Evolutionary conservation across 2,888 invertebrate species (phyloP).

Genomic region (Oscheius sp.): DNA sequence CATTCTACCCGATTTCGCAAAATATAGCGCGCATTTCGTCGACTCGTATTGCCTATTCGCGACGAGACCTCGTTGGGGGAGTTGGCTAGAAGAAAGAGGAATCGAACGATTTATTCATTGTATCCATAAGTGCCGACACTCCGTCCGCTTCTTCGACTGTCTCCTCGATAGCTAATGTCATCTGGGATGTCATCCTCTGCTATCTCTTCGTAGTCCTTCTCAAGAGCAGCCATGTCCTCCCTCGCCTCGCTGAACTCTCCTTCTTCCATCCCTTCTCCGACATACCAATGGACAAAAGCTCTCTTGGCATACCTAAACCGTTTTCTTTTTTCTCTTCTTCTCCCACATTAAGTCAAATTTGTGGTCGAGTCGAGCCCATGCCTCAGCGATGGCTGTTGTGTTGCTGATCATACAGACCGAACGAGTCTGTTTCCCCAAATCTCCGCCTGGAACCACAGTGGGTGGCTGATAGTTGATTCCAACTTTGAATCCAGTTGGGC

Average conservation of each 20-base stretch:
- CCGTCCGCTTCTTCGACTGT: constrained; percentile 8
- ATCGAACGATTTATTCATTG: background rate
- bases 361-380: constrained; percentile 82
- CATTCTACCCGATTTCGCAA: no score
- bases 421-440: constrained; percentile 75
- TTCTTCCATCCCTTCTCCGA: constrained; percentile 72
- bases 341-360: constrained; percentile 83
- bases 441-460: constrained; percentile 87
- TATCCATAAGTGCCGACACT: constrained; percentile 18
- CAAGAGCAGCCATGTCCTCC: constrained; percentile 72
- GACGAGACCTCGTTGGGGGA: no score
- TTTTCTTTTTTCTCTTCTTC: no score
- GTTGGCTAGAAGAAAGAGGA: background rate
- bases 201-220: constrained; percentile 70
- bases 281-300: constrained; percentile 71
- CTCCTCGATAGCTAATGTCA: constrained; percentile 11
- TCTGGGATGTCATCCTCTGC: constrained; percentile 14
- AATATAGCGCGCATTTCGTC: no score
- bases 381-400: constrained; percentile 88
- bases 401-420: constrained; percentile 74
- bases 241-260: constrained; percentile 73
- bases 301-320: no score
- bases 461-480: constrained; percentile 75
- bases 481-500: constrained; percentile 81
- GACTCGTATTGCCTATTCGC: no score